Evolutionary conservation across 2,113 vertebrate genomes (phyloP).

Genomic region (Daphoenositta chrysoptera): DNA sequence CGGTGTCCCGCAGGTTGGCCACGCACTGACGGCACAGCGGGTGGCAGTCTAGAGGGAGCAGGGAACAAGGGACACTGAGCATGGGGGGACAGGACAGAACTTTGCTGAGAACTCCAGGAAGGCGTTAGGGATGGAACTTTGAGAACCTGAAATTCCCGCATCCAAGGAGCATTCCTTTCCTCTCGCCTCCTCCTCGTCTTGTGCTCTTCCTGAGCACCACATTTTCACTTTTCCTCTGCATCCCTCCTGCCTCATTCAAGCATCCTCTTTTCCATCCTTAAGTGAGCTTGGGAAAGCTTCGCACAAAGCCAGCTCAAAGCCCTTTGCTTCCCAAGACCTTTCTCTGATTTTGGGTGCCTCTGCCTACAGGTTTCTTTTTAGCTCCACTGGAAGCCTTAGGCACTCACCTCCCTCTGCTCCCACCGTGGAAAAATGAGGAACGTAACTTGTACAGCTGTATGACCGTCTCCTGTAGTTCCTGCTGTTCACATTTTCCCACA

Average conservation of each 20-base stretch:
- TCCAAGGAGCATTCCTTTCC: background rate
- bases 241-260: background rate
- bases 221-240: background rate
- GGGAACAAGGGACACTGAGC: background rate
- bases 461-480: background rate
- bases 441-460: background rate
- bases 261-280: background rate
- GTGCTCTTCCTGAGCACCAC: background rate
- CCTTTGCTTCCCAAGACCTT: background rate
- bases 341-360: background rate
- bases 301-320: background rate
- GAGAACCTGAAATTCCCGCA: rapidly evolving
- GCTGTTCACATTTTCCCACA: background rate
- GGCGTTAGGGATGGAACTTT: no score
- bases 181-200: background rate
- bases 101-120: background rate
- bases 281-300: background rate
- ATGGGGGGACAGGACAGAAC: no score
- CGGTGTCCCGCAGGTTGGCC: slow-evolving; percentile 71
- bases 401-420: background rate
- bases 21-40: slow-evolving; percentile 80
- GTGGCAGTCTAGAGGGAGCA: slow-evolving; percentile 79
- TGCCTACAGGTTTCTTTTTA: background rate
- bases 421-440: rapidly evolving
- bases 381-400: background rate